A percentile compares a stretch with the other conserved stretches of the same genome.
phyloP scores from a whole-genome alignment of 2,113 vertebrate species.

The Siniperca chuatsi region DNA sequence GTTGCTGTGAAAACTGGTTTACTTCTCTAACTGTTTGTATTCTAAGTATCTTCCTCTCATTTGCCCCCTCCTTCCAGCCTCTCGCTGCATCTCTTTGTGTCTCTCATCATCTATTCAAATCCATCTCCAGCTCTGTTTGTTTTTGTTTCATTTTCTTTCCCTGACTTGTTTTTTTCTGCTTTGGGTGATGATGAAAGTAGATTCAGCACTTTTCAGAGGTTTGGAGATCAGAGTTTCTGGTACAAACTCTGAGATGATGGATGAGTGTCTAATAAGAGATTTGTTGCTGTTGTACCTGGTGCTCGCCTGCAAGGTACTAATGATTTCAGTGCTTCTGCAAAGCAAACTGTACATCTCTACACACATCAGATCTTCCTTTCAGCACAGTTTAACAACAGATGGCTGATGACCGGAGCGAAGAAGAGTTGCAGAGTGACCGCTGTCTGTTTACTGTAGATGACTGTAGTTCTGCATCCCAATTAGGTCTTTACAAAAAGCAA shows the following conservation, averaged over 20 bases:
- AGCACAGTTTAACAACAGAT: not conserved
- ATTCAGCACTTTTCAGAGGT: not conserved
- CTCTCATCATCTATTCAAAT: not conserved
- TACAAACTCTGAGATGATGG: not conserved
- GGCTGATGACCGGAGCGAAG: not conserved
- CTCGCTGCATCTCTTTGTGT: not conserved
- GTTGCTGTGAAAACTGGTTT: conserved; percentile 1
- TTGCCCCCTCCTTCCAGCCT: not conserved
- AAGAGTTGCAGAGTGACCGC: not conserved
- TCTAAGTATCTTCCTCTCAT: not conserved
- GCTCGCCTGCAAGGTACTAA: not conserved
- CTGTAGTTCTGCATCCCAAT: no score
- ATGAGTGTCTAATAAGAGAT: not conserved
- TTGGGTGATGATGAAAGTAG: not conserved
- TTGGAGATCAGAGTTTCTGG: not conserved
- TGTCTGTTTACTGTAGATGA: not conserved
- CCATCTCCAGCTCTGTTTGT: not conserved
- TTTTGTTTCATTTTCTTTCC: not conserved
- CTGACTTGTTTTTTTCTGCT: not conserved
- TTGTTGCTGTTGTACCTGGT: conserved; percentile 2
- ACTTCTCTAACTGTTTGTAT: not conserved
- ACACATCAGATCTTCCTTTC: not conserved
- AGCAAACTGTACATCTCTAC: not conserved
- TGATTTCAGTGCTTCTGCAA: not conserved
- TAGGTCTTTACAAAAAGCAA: no score